These are phyloP conservation scores for Choristoneura rosaceana DNA, from an alignment of 2,888 invertebrate species.

Conservation along the genomic window DNA sequence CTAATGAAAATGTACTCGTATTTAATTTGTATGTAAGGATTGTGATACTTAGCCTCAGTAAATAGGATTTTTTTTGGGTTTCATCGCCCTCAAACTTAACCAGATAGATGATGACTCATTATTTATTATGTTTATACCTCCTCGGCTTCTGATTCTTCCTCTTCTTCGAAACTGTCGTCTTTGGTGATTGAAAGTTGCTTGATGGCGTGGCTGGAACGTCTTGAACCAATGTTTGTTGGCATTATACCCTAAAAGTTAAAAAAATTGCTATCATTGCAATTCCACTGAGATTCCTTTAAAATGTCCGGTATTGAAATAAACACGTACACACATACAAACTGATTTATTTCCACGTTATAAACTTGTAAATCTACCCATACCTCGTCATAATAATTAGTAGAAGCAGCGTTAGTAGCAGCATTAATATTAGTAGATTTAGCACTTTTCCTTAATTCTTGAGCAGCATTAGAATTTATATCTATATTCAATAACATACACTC, in stretches of 20 bases:
- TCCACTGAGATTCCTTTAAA: background rate
- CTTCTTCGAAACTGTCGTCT: constrained; percentile 84
- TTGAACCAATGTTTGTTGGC: constrained; percentile 76
- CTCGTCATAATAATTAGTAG: constrained; percentile 61
- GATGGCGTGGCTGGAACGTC: constrained; percentile 81
- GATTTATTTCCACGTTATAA: background rate
- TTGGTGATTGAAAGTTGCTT: constrained; percentile 80
- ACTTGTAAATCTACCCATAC: constrained; percentile 25
- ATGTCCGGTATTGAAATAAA: background rate
- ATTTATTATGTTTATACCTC: constrained; percentile 63
- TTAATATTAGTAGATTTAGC: constrained; percentile 67
- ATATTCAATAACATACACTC: constrained; percentile 79
- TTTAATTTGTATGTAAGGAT: too few relatives aligned
- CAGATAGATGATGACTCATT: background rate
- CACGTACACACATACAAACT: background rate
- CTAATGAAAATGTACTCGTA: too few relatives aligned
- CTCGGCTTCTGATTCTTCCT: constrained; percentile 82
- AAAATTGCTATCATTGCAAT: background rate
- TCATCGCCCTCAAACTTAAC: too few relatives aligned
- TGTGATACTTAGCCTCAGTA: too few relatives aligned
- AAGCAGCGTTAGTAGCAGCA: constrained; percentile 57
- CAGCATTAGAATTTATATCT: constrained; percentile 74
- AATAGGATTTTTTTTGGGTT: too few relatives aligned
- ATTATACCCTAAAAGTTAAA: constrained; percentile 74
- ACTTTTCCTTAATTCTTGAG: constrained; percentile 63